Evolutionary conservation across 2,888 invertebrate species (phyloP), one percentile per base, ranked within the genome.

Genomic region (Cybosia mesomella): DNA sequence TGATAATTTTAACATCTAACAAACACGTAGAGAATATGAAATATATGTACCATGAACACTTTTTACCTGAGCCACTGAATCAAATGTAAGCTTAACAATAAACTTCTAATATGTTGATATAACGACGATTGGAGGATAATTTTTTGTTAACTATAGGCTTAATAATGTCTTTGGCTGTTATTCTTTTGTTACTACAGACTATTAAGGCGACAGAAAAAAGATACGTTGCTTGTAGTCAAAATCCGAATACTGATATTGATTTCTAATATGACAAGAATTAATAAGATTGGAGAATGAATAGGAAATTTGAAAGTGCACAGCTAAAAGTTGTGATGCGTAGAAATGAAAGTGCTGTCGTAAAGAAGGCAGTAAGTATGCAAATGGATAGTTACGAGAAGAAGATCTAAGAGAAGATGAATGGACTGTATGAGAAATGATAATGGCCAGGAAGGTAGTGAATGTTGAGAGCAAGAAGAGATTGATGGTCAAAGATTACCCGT

Each of bases 1-100:
- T 36, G 10, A 21, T 58, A 34, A 58, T 58, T 58, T 58, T 34
- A 58, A 58, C 58, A 34, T n/a, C 58, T 58, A 34, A 32, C 21
- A 36, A 34, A 18, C 58, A 18, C 32, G 9, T n/a, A 58, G 32
- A 55, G 21, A 55, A 55, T 22, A 55, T 55, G 22, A 55, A 55
- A 54, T 21, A 22, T 21, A 36, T 21, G 15, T 43, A 67, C 59
- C 65, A 18, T 60, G 32, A 32, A 18, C 43, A 24, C 13, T 55
- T 32, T 28, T 58, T 32, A 58, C 28, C 13, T 28, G 32, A 32
- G n/a, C 18, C 28, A 58, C 49, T 49, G 32, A 58, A 28, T 32
- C 18, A n/a, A 28, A 28, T 32, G 2, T 24, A 32, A 58, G 58
- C 32, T 58, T n/a, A 32, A 18, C 15, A 58, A 28, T 3, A 18